Conservation (phyloP, 2,113 vertebrate species). For the Crotophaga sulcirostris region DNA sequence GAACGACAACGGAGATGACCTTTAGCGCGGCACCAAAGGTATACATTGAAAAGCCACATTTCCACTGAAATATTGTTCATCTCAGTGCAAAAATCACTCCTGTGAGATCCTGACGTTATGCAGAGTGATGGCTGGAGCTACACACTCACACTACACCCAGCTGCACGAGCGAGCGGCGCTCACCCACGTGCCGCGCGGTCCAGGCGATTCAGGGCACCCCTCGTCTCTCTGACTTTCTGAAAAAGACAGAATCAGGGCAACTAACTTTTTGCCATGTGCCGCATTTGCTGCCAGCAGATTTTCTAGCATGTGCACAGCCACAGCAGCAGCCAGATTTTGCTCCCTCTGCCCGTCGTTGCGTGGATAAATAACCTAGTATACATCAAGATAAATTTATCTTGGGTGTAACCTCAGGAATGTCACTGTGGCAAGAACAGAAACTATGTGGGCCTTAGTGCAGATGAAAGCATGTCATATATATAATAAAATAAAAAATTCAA, state of each 20-base stretch:
- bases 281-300: conserved; percentile 3
- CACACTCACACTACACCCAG: fast-evolving
- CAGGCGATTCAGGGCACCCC: background rate
- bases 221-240: background rate
- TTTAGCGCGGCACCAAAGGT: background rate
- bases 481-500: background rate
- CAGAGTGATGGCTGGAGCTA: background rate
- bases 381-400: conserved; percentile 19
- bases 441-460: background rate
- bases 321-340: background rate
- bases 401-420: background rate
- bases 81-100: background rate
- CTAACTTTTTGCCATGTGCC: background rate
- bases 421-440: background rate
- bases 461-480: background rate
- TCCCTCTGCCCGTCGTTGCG: background rate
- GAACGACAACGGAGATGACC: fast-evolving
- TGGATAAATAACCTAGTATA: background rate
- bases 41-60: fast-evolving
- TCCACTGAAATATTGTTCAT: background rate
- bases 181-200: fast-evolving
- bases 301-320: background rate
- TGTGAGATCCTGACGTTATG: fast-evolving
- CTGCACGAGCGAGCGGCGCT: background rate
- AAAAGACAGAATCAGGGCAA: conserved; percentile 60